A percentile compares a stretch with the other conserved stretches of the same genome.
Conservation (phyloP, 2,113 vertebrate species). For the Trogon melanurus region DNA sequence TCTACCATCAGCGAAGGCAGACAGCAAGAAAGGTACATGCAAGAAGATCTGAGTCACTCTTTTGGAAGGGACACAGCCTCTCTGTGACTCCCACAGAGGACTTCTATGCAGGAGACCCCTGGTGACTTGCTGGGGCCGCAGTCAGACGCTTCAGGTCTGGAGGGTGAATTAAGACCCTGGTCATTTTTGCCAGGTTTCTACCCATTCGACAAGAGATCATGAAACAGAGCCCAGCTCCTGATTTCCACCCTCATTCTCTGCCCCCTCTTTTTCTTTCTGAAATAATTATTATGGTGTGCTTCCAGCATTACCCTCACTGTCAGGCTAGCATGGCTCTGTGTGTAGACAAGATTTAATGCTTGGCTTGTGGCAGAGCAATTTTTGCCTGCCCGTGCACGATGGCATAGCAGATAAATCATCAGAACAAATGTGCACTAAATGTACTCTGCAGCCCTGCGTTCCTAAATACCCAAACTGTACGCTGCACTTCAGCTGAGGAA, state of each 20-base stretch:
- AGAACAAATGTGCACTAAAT: fast-evolving
- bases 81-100: not conserved
- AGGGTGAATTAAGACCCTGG: not conserved
- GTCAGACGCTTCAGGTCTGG: not conserved
- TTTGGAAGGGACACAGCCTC: not conserved
- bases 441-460: not conserved
- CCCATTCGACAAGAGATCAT: fast-evolving
- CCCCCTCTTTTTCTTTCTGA: not conserved
- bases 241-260: not conserved
- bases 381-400: not conserved
- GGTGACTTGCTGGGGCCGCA: not conserved
- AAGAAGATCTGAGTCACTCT: not conserved
- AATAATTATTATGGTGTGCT: fast-evolving
- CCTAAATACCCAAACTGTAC: not conserved
- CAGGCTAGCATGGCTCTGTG: not conserved
- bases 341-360: not conserved
- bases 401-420: not conserved
- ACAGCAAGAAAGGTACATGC: not conserved
- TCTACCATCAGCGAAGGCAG: not conserved
- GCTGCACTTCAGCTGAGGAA: not conserved
- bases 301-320: not conserved
- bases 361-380: not conserved
- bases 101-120: not conserved
- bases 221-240: not conserved
- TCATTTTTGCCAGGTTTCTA: not conserved